A percentile compares a stretch with the other conserved stretches of the same genome.
Conservation (phyloP, 2,888 invertebrate species). For the Agonopterix alstromeriana region DNA sequence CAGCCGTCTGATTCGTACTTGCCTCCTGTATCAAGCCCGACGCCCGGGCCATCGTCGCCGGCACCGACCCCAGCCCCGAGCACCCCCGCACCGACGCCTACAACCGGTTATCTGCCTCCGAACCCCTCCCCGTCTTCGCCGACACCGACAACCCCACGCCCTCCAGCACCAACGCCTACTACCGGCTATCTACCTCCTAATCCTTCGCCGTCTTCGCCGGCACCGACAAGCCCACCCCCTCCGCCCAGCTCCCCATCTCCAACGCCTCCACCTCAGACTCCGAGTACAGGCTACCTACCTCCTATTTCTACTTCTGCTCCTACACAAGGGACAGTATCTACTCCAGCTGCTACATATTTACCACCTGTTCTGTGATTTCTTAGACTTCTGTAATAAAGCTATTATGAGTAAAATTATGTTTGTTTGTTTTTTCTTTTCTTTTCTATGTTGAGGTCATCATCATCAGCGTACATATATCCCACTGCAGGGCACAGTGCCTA, state of each 20-base stretch:
- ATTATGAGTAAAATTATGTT: too few species aligned
- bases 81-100: constrained; percentile 9
- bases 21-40: not conserved
- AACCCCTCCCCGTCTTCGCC: constrained; percentile 9
- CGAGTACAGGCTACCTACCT: constrained; percentile 32
- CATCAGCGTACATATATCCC: too few species aligned
- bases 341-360: constrained; percentile 50
- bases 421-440: too few species aligned
- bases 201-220: constrained; percentile 7
- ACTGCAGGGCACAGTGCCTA: too few species aligned
- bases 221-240: constrained; percentile 1
- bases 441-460: too few species aligned
- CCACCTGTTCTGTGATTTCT: constrained; percentile 44
- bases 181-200: constrained; percentile 24
- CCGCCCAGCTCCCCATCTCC: constrained; percentile 2
- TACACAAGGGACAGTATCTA: constrained; percentile 22
- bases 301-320: constrained; percentile 18
- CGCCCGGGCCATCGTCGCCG: not conserved
- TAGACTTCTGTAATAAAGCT: not conserved
- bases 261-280: constrained; percentile 5
- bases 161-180: constrained; percentile 18
- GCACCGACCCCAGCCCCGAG: not conserved
- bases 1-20: constrained; percentile 1
- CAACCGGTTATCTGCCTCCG: constrained; percentile 23
- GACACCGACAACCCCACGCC: constrained; percentile 1